A percentile compares a stretch with the other conserved stretches of the same genome.
These are phyloP conservation scores for Xiphias gladius DNA, from an alignment of 2,113 vertebrate genomes.

Conservation along the genomic window DNA sequence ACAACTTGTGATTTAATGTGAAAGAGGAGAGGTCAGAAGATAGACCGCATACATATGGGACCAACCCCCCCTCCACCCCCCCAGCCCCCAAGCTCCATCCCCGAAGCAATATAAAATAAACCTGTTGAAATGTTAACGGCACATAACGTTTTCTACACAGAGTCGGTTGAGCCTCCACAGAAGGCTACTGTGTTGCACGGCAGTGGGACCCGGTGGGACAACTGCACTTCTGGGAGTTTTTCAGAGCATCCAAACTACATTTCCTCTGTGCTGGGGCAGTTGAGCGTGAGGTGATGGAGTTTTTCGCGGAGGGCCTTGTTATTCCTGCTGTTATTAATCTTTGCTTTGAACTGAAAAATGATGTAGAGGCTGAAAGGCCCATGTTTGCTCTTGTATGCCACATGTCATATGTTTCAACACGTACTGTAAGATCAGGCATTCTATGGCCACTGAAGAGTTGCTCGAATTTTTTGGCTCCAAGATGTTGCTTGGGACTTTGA, in stretches of 20 bases:
- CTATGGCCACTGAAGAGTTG: slow-evolving; percentile 24
- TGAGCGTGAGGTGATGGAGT: slow-evolving; percentile 65
- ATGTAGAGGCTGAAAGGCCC: slow-evolving; percentile 41
- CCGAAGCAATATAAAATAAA: slow-evolving; percentile 70
- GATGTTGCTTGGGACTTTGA: neutral
- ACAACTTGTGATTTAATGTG: slow-evolving; percentile 57
- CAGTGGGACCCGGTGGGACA: slow-evolving; percentile 29
- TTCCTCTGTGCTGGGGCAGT: slow-evolving; percentile 67
- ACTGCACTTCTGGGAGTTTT: slow-evolving; percentile 32
- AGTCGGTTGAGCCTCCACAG: slow-evolving; percentile 41
- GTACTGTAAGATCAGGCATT: slow-evolving; percentile 30
- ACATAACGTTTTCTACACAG: slow-evolving; percentile 43
- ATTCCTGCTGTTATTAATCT: slow-evolving; percentile 69
- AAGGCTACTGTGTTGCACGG: slow-evolving; percentile 55
- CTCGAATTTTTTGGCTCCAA: neutral
- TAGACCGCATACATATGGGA: slow-evolving; percentile 36
- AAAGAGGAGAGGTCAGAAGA: slow-evolving; percentile 40
- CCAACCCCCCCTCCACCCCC: neutral
- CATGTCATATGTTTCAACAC: slow-evolving; percentile 55
- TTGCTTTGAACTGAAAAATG: slow-evolving; percentile 64
- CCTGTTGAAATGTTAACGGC: slow-evolving; percentile 73
- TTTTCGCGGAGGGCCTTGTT: slow-evolving; percentile 47
- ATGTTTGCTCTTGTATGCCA: slow-evolving; percentile 61
- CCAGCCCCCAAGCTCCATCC: neutral
- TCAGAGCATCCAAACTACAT: slow-evolving; percentile 47